Base-by-base conservation (phyloP, 2,113 vertebrate genomes). In the Lanius ludovicianus region DNA sequence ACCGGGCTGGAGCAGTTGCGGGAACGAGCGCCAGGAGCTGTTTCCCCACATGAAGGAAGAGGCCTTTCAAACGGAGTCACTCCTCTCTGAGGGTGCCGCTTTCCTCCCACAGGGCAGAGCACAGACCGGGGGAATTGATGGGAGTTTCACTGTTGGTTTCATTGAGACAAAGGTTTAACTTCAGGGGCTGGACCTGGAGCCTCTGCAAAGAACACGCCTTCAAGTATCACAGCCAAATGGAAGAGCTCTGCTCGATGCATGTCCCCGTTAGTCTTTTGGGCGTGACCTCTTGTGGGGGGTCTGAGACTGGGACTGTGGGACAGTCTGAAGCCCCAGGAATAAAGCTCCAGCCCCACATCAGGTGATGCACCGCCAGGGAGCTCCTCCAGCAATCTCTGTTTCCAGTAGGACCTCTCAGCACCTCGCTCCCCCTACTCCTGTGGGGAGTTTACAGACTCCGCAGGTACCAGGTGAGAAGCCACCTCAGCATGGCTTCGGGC, bases 221-320 rank as follows among this genome's bases (percentile, higher is more conserved):
- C 73, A 13, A 39, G 27, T 1, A 17, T 1, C 6, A 10, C 0
- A 2, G 33, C 31, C 27, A 15, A 46, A 44, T 4, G 16, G n/a
- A 30, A 68, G 67, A 71, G 15, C 16, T 81, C 15, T 11, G 11
- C 64, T 62, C 18, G 14, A 31, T 1, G 6, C 31, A 0, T 7
- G 33, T 13, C 31, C 31, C 11, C 1, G 4, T 24, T 18, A 37
- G 17, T 25, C 42, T 20, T 3, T 4, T 6, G 44, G 27, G 15
- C 4, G 2, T 2, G 15, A 92, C 42, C 20, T 28, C 47, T 41
- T 49, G 16, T 1, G 3, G 9, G 22, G 13, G 15, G 15, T 56
- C n/a, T 44, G 59, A 59, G 31, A 8, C 4, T 27, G 24, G 16
- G 39, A 18, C 1, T 2, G 2, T 33, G 37, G n/a, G n/a, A 31